Conservation (phyloP, 2,113 vertebrate species). For the Xerus inauris region DNA sequence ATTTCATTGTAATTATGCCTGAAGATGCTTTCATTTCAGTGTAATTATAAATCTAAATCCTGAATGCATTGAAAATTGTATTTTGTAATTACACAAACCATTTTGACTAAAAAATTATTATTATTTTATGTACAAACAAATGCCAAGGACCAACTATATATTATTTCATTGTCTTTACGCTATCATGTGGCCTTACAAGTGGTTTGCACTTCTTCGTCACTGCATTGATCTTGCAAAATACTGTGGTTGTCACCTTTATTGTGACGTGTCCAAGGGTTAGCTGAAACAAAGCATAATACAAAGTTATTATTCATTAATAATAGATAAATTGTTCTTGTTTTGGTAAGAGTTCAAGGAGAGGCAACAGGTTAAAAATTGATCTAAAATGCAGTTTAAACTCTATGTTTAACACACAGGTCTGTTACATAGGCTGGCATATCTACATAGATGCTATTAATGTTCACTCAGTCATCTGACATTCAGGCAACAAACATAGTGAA, state of each 20-base stretch:
- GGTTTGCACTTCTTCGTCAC: background rate
- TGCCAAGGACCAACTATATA: background rate
- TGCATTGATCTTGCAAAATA: background rate
- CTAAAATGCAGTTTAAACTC: background rate
- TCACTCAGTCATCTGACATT: background rate
- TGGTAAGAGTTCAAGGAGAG: background rate
- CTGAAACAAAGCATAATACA: conserved; percentile 55
- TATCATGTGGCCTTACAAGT: conserved; percentile 60
- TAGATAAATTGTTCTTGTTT: background rate
- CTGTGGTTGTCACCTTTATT: background rate
- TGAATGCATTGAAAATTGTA: background rate
- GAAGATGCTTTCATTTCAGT: too few species aligned
- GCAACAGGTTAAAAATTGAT: background rate
- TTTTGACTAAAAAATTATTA: background rate
- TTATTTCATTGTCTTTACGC: conserved; percentile 69
- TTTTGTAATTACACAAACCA: background rate
- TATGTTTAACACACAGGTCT: background rate
- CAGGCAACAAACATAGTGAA: background rate
- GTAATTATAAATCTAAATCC: background rate
- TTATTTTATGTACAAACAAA: background rate
- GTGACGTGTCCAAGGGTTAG: conserved; percentile 66
- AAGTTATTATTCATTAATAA: background rate
- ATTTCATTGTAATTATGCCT: too few species aligned
- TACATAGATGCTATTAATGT: background rate
- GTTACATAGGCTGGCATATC: background rate